Percentiles rank a stretch among this genome's conserved stretches.
Conservation (phyloP, 2,797 vertebrate genomes). For the Smutsia gigantea region DNA sequence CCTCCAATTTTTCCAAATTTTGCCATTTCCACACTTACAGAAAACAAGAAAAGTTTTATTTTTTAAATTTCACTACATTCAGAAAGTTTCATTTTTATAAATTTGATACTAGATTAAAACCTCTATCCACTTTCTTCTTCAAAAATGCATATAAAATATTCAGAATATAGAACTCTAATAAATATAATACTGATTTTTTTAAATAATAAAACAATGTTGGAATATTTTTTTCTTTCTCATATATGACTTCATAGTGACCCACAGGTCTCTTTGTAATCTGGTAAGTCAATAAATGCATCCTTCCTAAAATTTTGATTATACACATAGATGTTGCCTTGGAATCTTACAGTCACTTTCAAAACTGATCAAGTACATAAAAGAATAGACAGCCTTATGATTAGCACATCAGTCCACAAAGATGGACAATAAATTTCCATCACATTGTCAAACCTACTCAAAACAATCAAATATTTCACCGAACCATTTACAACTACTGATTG, state of each 20-base stretch:
- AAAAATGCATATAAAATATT: slow-evolving; percentile 23
- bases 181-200: slow-evolving; percentile 20
- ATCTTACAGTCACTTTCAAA: slow-evolving; percentile 63
- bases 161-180: not conserved
- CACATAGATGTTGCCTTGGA: slow-evolving; percentile 49
- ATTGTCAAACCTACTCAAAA: slow-evolving; percentile 75
- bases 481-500: slow-evolving; percentile 76
- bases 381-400: slow-evolving; percentile 56
- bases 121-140: not conserved
- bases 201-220: not conserved
- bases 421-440: slow-evolving; percentile 76
- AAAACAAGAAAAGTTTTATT: slow-evolving; percentile 47
- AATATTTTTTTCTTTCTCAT: not conserved
- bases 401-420: slow-evolving; percentile 66
- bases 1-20: not conserved
- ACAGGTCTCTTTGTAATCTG: not conserved
- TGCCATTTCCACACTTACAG: not conserved
- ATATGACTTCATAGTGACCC: not conserved
- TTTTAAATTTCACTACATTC: slow-evolving; percentile 1
- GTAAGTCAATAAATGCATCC: slow-evolving; percentile 47
- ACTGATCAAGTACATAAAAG: slow-evolving; percentile 60
- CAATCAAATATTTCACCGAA: slow-evolving; percentile 68
- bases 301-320: slow-evolving; percentile 51
- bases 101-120: slow-evolving; percentile 32
- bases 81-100: slow-evolving; percentile 26